phyloP scores from a whole-genome alignment of 2,888 invertebrate genomes.

The Chrysina gloriosa region DNA sequence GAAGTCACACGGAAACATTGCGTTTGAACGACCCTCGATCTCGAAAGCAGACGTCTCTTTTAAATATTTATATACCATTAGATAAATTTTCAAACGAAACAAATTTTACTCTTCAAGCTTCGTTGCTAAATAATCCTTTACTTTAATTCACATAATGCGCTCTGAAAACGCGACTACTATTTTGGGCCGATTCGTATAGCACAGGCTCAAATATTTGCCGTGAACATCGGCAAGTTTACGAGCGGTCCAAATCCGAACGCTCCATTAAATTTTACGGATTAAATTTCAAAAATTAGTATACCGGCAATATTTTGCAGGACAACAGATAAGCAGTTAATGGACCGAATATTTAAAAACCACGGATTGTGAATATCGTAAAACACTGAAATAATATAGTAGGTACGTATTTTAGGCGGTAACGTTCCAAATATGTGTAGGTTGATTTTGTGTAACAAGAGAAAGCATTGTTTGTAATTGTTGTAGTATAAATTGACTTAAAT shows the following conservation, averaged over 20 bases:
- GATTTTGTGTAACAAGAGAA: too few species aligned
- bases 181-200: too few species aligned
- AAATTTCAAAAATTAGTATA: slow-evolving; percentile 6
- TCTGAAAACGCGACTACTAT: too few species aligned
- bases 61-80: neutral
- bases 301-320: neutral
- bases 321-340: neutral
- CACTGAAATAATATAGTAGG: neutral
- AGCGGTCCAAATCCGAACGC: neutral
- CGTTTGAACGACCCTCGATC: neutral
- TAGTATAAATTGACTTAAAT: too few species aligned
- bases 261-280: slow-evolving; percentile 2
- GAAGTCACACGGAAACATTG: neutral
- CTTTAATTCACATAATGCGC: neutral
- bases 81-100: neutral
- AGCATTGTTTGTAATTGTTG: too few species aligned
- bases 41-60: neutral
- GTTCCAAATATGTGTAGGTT: too few species aligned
- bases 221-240: neutral
- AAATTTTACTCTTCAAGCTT: too few species aligned
- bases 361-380: neutral
- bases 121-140: neutral
- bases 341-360: neutral
- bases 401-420: too few species aligned
- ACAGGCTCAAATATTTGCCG: neutral